phyloP scores from a whole-genome alignment of 2,113 vertebrate genomes.

The Xiphophorus hellerii region DNA sequence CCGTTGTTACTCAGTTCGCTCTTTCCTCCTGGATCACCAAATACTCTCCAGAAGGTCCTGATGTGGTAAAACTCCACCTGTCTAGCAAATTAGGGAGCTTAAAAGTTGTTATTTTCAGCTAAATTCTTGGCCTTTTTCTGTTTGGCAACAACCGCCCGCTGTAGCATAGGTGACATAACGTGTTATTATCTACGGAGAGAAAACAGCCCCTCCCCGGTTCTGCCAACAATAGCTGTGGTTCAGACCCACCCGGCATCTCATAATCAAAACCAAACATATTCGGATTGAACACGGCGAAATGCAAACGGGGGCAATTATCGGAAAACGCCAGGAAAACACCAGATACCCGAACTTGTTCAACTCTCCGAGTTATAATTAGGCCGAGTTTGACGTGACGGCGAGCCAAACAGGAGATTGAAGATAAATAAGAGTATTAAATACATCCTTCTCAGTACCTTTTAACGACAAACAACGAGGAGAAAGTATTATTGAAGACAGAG shows the following conservation, averaged over 20 bases:
- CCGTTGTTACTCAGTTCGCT: not conserved
- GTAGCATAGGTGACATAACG: slow-evolving; percentile 15
- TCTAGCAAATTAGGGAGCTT: slow-evolving; percentile 2
- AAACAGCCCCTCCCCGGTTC: slow-evolving; percentile 33
- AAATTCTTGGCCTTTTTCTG: slow-evolving; percentile 15
- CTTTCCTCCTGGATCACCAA: slow-evolving; percentile 2
- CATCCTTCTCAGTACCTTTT: not conserved
- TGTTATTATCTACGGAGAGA: slow-evolving; percentile 51
- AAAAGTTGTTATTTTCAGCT: slow-evolving; percentile 21
- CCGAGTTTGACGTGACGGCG: slow-evolving; percentile 9
- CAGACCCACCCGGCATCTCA: slow-evolving; percentile 9
- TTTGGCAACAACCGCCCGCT: slow-evolving; percentile 48
- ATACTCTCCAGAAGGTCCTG: slow-evolving; percentile 4
- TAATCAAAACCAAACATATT: slow-evolving; percentile 53
- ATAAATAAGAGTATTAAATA: slow-evolving; percentile 7
- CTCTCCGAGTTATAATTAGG: slow-evolving; percentile 2
- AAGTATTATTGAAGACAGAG: not conserved
- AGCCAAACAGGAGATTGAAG: not conserved
- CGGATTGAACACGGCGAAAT: slow-evolving; percentile 27
- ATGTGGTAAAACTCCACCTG: slow-evolving; percentile 39
- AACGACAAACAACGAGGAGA: not conserved
- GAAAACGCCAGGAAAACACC: slow-evolving; percentile 17
- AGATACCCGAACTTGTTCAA: slow-evolving; percentile 5
- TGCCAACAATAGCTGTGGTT: slow-evolving; percentile 6
- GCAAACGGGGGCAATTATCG: slow-evolving; percentile 27